Percentiles rank a stretch among this genome's conserved stretches.
These are phyloP conservation scores for Theretra japonica DNA, from an alignment of 2,888 invertebrate species.

Conservation along the genomic window DNA sequence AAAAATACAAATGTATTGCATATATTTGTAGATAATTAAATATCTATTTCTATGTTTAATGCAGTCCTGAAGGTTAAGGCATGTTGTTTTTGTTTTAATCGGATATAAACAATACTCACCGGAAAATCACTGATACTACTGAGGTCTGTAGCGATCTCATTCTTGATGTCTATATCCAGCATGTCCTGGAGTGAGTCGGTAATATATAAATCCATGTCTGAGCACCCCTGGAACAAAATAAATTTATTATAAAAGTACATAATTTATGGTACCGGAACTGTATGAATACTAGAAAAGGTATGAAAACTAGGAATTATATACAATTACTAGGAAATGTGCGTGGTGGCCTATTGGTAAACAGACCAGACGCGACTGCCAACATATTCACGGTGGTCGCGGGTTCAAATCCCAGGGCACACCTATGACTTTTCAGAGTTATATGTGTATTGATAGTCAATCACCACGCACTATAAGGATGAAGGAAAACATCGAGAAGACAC, in stretches of 20 bases:
- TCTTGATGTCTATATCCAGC: slow-evolving; percentile 95
- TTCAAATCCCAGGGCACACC: no score
- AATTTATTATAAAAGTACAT: not conserved
- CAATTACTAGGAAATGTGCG: no score
- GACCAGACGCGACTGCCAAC: no score
- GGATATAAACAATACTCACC: slow-evolving; percentile 56
- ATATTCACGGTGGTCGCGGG: no score
- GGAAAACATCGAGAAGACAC: no score
- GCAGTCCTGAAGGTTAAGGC: not conserved
- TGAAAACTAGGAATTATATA: no score
- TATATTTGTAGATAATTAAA: not conserved
- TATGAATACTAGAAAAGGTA: no score
- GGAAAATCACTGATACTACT: slow-evolving; percentile 89
- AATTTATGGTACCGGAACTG: no score
- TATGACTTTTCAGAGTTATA: no score
- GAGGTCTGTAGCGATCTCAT: slow-evolving; percentile 92
- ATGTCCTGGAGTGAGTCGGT: slow-evolving; percentile 93
- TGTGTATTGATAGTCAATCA: no score
- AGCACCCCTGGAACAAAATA: slow-evolving; percentile 77
- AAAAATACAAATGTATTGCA: not conserved
- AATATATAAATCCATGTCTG: slow-evolving; percentile 86
- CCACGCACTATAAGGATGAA: no score
- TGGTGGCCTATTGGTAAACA: no score
- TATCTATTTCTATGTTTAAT: not conserved
- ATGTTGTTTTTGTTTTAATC: not conserved